phyloP scores from a whole-genome alignment of 2,888 invertebrate genomes.

The Phaedon cochleariae region DNA sequence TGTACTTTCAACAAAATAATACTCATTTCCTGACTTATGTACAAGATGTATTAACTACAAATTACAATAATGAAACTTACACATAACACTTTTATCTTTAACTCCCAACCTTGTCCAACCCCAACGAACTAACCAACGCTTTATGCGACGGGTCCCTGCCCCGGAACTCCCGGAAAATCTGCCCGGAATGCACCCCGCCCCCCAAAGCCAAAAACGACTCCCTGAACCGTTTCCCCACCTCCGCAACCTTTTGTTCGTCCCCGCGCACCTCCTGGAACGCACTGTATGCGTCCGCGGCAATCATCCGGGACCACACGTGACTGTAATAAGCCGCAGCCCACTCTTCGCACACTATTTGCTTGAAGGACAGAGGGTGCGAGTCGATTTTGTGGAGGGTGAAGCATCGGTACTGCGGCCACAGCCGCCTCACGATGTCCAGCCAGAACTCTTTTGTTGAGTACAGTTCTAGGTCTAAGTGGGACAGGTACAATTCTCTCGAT shows the following conservation, averaged over 20 bases:
- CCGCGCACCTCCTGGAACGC: conserved; percentile 79
- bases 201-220: conserved; percentile 86
- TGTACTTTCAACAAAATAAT: no score
- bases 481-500: conserved; percentile 82
- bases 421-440: conserved; percentile 77
- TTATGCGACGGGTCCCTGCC: conserved; percentile 91
- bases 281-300: conserved; percentile 90
- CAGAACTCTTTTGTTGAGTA: conserved; percentile 82
- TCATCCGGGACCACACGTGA: conserved; percentile 84
- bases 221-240: conserved; percentile 76
- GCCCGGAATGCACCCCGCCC: conserved; percentile 81
- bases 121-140: conserved; percentile 73
- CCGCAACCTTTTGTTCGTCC: conserved; percentile 65
- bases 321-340: conserved; percentile 89
- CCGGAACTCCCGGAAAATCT: conserved; percentile 89
- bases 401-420: conserved; percentile 84
- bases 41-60: conserved; percentile 5
- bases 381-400: conserved; percentile 81
- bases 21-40: neutral
- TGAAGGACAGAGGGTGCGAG: conserved; percentile 86
- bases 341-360: conserved; percentile 82
- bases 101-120: conserved; percentile 52
- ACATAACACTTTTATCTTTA: neutral
- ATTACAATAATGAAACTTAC: neutral
- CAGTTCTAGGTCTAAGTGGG: conserved; percentile 84